Conservation (phyloP, 2,797 vertebrate genomes). For the Molossus molossus region DNA sequence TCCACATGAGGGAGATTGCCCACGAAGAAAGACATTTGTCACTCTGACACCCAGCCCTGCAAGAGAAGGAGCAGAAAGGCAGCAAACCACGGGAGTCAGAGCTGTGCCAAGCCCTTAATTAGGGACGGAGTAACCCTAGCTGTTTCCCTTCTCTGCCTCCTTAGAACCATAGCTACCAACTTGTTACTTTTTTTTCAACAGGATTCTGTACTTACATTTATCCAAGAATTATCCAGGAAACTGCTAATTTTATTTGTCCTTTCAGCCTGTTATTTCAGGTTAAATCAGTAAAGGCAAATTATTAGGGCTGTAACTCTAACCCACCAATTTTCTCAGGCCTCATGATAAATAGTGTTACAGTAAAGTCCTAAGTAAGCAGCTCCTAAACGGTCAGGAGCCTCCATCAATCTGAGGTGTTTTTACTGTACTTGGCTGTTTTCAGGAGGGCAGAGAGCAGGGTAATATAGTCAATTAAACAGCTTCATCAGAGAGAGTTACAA, state of each 20-base stretch:
- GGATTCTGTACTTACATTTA: constrained; percentile 71
- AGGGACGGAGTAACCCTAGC: neutral
- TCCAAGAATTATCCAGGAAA: constrained; percentile 76
- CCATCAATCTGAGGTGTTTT: constrained; percentile 36
- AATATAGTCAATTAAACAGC: neutral
- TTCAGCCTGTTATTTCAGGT: constrained; percentile 82
- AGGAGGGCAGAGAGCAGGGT: neutral
- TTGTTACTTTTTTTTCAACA: neutral
- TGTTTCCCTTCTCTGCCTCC: neutral
- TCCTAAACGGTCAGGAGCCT: constrained; percentile 60
- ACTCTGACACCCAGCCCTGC: constrained; percentile 31
- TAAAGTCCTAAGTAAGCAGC: constrained; percentile 53
- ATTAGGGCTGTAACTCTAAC: constrained; percentile 81
- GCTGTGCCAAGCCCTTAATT: neutral
- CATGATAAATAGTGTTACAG: constrained; percentile 44
- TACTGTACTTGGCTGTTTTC: neutral
- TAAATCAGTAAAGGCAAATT: constrained; percentile 82
- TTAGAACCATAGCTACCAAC: constrained; percentile 21
- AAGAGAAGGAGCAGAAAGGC: neutral
- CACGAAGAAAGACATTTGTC: constrained; percentile 62
- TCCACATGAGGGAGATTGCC: constrained; percentile 23
- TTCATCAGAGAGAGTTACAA: neutral
- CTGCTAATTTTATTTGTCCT: constrained; percentile 83
- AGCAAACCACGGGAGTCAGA: neutral
- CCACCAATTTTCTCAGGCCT: constrained; percentile 77